phyloP scores from a whole-genome alignment of 2,888 invertebrate species.

The Drosophila mulleri region DNA sequence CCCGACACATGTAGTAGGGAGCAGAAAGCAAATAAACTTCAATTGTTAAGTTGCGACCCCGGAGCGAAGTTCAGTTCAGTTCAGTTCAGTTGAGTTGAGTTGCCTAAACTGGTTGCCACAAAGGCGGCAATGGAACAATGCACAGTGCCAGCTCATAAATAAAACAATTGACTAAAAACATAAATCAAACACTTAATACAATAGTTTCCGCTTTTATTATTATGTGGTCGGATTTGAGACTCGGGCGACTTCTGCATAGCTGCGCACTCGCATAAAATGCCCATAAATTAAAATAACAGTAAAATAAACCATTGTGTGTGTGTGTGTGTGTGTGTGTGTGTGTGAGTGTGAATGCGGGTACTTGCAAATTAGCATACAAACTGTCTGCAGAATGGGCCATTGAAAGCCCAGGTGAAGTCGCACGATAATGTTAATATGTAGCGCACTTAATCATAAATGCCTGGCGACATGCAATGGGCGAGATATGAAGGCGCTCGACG shows the following conservation, averaged over 20 bases:
- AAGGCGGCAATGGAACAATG: slow-evolving; percentile 48
- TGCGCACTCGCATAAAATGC: slow-evolving; percentile 79
- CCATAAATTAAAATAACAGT: slow-evolving; percentile 81
- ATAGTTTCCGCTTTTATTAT: slow-evolving; percentile 81
- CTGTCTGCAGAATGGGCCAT: slow-evolving; percentile 71
- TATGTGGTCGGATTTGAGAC: slow-evolving; percentile 68
- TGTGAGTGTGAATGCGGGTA: slow-evolving; percentile 38
- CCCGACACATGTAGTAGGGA: slow-evolving; percentile 18
- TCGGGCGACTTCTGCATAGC: slow-evolving; percentile 47
- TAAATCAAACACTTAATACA: slow-evolving; percentile 81
- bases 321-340: slow-evolving; percentile 18
- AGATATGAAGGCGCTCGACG: slow-evolving; percentile 29
- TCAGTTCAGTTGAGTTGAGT: slow-evolving; percentile 36
- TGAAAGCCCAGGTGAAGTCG: slow-evolving; percentile 76
- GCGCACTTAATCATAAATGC: slow-evolving; percentile 81
- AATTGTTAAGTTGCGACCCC: slow-evolving; percentile 58
- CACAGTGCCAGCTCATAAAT: slow-evolving; percentile 69
- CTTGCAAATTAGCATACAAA: slow-evolving; percentile 78
- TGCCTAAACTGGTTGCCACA: slow-evolving; percentile 50
- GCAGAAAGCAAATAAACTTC: slow-evolving; percentile 48
- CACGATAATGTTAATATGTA: slow-evolving; percentile 75
- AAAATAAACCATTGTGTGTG: slow-evolving; percentile 65
- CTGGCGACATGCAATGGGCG: slow-evolving; percentile 70
- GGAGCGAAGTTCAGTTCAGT: slow-evolving; percentile 45
- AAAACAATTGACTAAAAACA: slow-evolving; percentile 80